These are phyloP conservation scores for Leptonema lineaticorne DNA, from an alignment of 1,140 invertebrate species.

Conservation along the genomic window DNA sequence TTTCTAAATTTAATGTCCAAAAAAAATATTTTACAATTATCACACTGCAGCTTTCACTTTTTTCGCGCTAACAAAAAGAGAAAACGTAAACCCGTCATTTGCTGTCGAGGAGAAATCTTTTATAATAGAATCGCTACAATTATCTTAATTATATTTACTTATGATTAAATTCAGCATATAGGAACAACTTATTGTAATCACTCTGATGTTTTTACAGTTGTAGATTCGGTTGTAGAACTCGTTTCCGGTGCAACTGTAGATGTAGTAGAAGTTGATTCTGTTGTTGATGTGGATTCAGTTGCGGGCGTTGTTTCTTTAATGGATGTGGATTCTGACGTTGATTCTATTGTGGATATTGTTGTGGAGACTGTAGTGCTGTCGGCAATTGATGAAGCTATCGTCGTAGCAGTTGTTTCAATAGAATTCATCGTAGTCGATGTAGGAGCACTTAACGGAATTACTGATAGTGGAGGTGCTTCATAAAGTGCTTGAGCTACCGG, in stretches of 20 bases:
- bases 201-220: constrained; percentile 1
- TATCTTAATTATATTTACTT: background rate
- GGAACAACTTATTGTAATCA: background rate
- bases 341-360: constrained; percentile 1
- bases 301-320: background rate
- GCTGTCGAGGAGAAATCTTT: background rate
- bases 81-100: background rate
- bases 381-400: background rate
- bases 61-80: background rate
- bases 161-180: background rate
- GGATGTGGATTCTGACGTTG: background rate
- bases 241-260: background rate
- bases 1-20: no score
- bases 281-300: background rate
- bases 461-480: background rate
- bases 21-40: no score
- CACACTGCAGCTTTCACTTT: background rate
- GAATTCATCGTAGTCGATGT: background rate
- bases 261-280: background rate
- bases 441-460: background rate
- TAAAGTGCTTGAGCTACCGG: background rate
- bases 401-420: background rate
- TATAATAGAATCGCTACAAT: background rate
- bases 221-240: background rate
- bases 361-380: background rate